These are phyloP conservation scores for Cotesia congregata DNA, from an alignment of 2,888 invertebrate species.

Conservation along the genomic window DNA sequence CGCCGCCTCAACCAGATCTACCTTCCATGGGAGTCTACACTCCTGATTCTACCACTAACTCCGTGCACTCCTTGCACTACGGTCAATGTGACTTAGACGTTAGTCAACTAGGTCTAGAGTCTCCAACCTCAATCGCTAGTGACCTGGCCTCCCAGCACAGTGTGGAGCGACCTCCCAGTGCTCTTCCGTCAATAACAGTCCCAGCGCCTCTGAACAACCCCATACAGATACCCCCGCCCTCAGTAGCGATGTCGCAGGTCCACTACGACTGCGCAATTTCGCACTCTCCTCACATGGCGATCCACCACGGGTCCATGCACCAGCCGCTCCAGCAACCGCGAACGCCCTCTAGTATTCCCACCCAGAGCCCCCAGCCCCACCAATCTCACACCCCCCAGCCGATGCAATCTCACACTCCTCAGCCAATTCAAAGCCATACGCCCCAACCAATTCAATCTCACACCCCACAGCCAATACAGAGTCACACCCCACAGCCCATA, in stretches of 20 bases:
- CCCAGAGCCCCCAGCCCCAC: constrained; percentile 67
- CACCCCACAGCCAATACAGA: constrained; percentile 57
- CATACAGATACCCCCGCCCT: constrained; percentile 57
- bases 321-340: constrained; percentile 69
- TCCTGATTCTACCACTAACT: constrained; percentile 86
- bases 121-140: constrained; percentile 89
- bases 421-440: constrained; percentile 54
- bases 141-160: constrained; percentile 85
- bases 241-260: constrained; percentile 60
- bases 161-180: constrained; percentile 76
- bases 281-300: constrained; percentile 69
- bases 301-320: constrained; percentile 62
- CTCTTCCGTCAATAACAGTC: constrained; percentile 69
- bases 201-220: constrained; percentile 55
- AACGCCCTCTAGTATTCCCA: constrained; percentile 68
- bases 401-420: constrained; percentile 51
- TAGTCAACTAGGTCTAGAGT: constrained; percentile 86
- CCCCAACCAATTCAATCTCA: constrained; percentile 61
- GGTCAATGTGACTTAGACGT: constrained; percentile 88
- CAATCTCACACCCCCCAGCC: constrained; percentile 61
- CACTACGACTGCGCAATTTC: constrained; percentile 83
- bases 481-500: constrained; percentile 57
- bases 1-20: constrained; percentile 74
- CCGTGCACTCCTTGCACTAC: constrained; percentile 85
- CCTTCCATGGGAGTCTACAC: constrained; percentile 91